Evolutionary conservation across 2,113 vertebrate species (phyloP), one percentile per base, ranked within the genome.

Genomic region (Catagonus wagneri): DNA sequence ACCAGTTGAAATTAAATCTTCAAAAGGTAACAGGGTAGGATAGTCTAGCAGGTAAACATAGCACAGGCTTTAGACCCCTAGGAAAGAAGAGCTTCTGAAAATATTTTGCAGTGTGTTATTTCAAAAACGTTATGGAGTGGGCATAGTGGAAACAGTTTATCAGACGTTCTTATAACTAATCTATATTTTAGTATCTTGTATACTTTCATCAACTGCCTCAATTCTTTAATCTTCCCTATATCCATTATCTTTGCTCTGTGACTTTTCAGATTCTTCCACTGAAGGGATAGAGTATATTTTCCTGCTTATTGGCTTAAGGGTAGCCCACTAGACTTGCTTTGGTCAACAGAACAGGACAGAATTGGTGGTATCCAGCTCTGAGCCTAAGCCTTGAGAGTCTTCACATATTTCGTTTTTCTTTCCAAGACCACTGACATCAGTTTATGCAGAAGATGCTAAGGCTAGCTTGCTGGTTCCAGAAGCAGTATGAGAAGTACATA

Each of bases 1-100:
- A 19, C 6, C 39, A 83, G 19, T 58, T 87, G n/a, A 87, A 90
- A 90, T 71, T 86, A 83, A 86, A 76, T 52, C 56, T 72, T 78
- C 50, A 63, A 56, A 75, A 23, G 19, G 11, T 27, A 8, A 13
- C 39, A 96, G 7, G 20, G 5, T 14, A 66, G 44, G 29, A 44
- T 36, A 56, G 66, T 44, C 19, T 20, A 54, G 25, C 5, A 81
- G 36, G 25, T 9, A 23, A 44, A 52, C 4, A 23, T 32, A 39
- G 20, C 13, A 19, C 19, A 61, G 56, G 15, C 52, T 76, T 81
- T 56, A 25, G 25, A 60, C 32, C 19, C n/a, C 65, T 17, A 54
- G 65, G 7, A 91, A 72, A n/a, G 3, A 60, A 68, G 2, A 3
- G 1, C 12, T 84, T 75, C 63, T 79, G 44, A 86, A 85, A 65